A percentile compares a stretch with the other conserved stretches of the same genome.
phyloP scores from a whole-genome alignment of 2,797 vertebrate species.

The Cirrhinus molitorella region DNA sequence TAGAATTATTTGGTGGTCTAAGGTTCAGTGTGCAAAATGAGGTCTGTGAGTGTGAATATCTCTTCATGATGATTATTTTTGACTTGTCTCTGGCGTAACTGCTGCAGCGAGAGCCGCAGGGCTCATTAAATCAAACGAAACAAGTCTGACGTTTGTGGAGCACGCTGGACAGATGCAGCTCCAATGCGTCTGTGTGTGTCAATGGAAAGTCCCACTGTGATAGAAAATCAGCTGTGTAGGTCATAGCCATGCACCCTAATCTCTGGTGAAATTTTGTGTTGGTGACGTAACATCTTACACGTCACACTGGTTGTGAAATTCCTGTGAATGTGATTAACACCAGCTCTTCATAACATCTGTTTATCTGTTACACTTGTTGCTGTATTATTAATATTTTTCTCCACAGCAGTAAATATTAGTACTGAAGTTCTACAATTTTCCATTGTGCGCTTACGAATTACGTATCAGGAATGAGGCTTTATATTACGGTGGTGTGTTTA shows the following conservation, averaged over 20 bases:
- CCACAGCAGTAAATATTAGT: background rate
- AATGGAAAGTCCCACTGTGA: background rate
- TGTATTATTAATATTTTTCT: background rate
- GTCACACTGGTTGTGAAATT: background rate
- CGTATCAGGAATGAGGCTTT: conserved; percentile 5
- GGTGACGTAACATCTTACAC: background rate
- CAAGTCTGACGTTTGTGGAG: conserved; percentile 41
- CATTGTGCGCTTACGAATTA: background rate
- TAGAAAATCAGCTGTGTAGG: background rate
- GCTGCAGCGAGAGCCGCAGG: conserved; percentile 25
- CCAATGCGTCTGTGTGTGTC: background rate
- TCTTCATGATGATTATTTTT: conserved; percentile 6
- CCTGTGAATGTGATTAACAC: background rate
- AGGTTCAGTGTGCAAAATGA: background rate
- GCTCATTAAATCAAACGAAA: conserved; percentile 46
- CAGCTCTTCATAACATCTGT: background rate
- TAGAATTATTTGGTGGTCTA: background rate
- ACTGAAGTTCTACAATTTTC: background rate
- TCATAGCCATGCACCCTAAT: background rate
- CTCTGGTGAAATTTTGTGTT: background rate
- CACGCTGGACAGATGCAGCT: conserved; percentile 27
- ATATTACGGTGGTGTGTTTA: background rate
- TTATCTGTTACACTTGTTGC: background rate
- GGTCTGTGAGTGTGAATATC: background rate
- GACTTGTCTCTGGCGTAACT: conserved; percentile 16